Evolutionary conservation across 37 sponge, comb jelly and placozoan species (phyloP).

Genomic region (Geodia barretti): DNA sequence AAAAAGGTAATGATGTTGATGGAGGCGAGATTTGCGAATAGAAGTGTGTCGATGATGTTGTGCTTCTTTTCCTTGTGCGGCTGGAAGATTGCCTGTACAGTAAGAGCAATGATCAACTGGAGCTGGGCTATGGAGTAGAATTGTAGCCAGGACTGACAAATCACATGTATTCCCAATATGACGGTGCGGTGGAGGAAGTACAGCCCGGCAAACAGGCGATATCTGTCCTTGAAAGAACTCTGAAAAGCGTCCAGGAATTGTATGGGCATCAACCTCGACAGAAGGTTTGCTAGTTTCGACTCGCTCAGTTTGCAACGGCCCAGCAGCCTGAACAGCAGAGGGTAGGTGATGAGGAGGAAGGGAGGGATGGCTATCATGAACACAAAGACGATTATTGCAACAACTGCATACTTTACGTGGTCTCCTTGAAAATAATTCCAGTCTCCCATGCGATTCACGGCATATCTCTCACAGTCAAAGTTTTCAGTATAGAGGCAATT

Average conservation of each 20-base stretch:
- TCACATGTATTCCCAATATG: neutral
- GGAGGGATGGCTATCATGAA: neutral
- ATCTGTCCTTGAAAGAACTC: conserved; percentile 23
- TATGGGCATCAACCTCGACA: neutral
- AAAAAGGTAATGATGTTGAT: no score
- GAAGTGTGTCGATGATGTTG: conserved; percentile 39
- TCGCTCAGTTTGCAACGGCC: neutral
- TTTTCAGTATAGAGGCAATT: no score
- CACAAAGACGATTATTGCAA: neutral
- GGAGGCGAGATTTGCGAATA: conserved; percentile 21
- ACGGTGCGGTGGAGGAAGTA: conserved; percentile 18
- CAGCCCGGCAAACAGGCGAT: conserved; percentile 20
- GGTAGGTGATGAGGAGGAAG: neutral
- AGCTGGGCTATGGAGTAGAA: neutral
- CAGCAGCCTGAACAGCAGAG: conserved; percentile 1
- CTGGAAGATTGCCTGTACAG: conserved; percentile 23
- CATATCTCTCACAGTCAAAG: no score
- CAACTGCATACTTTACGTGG: neutral
- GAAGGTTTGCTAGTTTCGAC: neutral
- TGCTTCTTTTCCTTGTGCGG: conserved; percentile 33
- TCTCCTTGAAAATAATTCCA: neutral
- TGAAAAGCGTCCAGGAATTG: conserved; percentile 40
- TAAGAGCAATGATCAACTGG: conserved; percentile 18
- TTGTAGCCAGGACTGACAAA: neutral
- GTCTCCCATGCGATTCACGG: no score